Evolutionary conservation across 2,113 vertebrate genomes (phyloP).

Genomic region (Balaeniceps rex): DNA sequence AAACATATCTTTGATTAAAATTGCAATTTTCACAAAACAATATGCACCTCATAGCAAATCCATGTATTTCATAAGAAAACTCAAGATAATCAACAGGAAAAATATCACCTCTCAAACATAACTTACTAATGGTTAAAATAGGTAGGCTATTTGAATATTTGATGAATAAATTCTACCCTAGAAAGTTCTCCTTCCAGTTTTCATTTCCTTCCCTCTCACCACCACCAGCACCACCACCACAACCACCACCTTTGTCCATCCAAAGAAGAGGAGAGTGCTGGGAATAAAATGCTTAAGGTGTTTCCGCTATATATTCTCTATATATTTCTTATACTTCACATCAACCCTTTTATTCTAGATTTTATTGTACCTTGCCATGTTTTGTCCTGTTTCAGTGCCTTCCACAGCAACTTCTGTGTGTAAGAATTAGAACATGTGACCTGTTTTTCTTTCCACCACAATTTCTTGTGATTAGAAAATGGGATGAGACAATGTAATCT

Average conservation of each 20-base stretch:
- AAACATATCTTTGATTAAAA: neutral
- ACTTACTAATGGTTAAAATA: neutral
- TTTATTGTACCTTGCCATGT: neutral
- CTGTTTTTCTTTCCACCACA: neutral
- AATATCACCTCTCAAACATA: neutral
- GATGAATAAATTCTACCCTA: neutral
- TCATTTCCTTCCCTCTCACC: neutral
- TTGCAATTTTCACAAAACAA: neutral
- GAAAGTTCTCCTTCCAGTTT: neutral
- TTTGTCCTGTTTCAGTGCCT: neutral
- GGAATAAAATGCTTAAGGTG: neutral
- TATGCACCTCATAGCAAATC: neutral
- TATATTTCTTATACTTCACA: neutral
- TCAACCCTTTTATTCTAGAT: neutral
- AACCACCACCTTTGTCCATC: neutral
- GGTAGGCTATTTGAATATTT: neutral
- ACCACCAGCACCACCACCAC: neutral
- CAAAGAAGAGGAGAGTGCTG: neutral
- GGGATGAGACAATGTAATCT: neutral
- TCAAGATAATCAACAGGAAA: neutral
- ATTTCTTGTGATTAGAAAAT: neutral
- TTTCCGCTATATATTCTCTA: neutral
- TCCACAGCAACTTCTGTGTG: neutral
- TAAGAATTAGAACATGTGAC: neutral
- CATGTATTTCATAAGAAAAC: neutral